These are phyloP conservation scores for Toxotes lorentzi DNA, from an alignment of 2,797 vertebrate species.

Conservation along the genomic window DNA sequence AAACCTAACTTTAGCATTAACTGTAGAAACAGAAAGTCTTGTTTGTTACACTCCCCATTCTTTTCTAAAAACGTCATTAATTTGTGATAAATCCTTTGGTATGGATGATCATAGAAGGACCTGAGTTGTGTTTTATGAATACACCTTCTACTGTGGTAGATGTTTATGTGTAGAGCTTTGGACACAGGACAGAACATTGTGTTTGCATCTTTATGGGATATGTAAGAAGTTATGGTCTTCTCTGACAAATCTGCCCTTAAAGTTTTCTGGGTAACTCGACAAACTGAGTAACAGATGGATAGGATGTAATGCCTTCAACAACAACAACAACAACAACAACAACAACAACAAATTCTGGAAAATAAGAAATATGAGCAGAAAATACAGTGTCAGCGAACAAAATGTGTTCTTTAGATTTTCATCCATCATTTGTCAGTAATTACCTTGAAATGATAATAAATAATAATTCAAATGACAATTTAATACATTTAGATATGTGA, in stretches of 20 bases:
- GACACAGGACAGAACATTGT: constrained; percentile 11
- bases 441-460: neutral
- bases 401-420: neutral
- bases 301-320: neutral
- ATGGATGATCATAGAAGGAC: neutral
- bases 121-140: neutral
- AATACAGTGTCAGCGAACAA: neutral
- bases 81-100: neutral
- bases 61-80: neutral
- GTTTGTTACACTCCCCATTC: neutral
- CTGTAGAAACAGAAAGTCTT: neutral
- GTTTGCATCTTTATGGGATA: neutral
- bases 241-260: neutral
- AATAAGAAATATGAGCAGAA: neutral
- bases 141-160: neutral
- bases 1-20: neutral
- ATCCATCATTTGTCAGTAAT: neutral
- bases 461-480: neutral
- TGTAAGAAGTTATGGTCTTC: neutral
- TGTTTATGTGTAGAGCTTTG: neutral
- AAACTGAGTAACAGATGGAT: constrained; percentile 1
- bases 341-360: constrained; percentile 3
- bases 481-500: neutral
- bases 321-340: neutral
- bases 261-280: neutral